Evolutionary conservation across 2,888 invertebrate species (phyloP).

Genomic region (Quadroppia sp.): DNA sequence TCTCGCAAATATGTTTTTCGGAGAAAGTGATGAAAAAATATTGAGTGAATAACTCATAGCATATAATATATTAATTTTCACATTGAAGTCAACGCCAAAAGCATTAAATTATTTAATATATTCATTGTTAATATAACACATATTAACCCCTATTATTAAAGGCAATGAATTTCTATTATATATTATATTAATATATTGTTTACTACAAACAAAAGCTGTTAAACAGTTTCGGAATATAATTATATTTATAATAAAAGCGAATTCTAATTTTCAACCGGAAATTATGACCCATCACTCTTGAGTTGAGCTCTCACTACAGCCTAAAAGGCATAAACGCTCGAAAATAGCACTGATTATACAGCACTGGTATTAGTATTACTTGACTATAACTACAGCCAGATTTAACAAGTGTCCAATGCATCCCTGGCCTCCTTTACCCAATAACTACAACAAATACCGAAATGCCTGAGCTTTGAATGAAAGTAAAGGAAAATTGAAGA

Average conservation of each 20-base stretch:
- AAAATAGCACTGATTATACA: background rate
- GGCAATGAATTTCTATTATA: background rate
- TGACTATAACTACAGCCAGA: background rate
- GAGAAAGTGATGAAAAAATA: too few species aligned
- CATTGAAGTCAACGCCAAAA: background rate
- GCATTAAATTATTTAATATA: constrained; percentile 1
- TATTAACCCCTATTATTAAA: constrained; percentile 2
- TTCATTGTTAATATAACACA: background rate
- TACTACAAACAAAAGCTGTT: background rate
- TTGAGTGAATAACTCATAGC: background rate
- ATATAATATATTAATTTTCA: constrained; percentile 7
- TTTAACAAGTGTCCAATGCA: constrained; percentile 11
- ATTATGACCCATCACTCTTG: constrained; percentile 27
- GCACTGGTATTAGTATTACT: constrained; percentile 4
- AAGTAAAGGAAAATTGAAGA: background rate
- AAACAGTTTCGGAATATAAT: constrained; percentile 9
- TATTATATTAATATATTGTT: too few species aligned
- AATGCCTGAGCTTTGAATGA: background rate
- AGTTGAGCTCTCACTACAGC: background rate
- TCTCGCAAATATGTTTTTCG: background rate
- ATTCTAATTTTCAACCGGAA: constrained; percentile 8
- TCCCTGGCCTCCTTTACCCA: background rate
- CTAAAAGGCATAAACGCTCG: background rate
- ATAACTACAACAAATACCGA: too few species aligned
- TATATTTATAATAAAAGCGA: background rate